Percentiles rank a stretch among this genome's conserved stretches.
Evolutionary conservation across 2,797 vertebrate genomes (phyloP).

Genomic region (Cyclopterus lumpus): DNA sequence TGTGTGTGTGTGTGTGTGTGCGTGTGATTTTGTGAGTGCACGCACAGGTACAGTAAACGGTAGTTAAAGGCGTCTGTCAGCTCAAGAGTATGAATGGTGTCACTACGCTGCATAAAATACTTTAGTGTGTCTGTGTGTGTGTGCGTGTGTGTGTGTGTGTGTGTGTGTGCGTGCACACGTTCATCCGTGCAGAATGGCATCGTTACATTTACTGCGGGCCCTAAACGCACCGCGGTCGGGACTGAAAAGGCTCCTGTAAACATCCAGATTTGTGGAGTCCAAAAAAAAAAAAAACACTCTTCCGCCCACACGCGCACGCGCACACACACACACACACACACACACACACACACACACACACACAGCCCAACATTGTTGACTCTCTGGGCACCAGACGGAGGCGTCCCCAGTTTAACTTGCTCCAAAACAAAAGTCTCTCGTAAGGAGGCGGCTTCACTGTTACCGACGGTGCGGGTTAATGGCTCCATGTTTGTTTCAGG

Average conservation of each 20-base stretch:
- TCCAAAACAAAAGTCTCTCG: conserved; percentile 58
- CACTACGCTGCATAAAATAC: conserved; percentile 37
- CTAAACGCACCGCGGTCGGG: conserved; percentile 37
- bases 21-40: conserved; percentile 50
- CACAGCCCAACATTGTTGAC: conserved; percentile 48
- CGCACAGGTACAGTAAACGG: conserved; percentile 27
- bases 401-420: conserved; percentile 38
- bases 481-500: conserved; percentile 28
- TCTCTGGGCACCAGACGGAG: conserved; percentile 50
- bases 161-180: conserved; percentile 11
- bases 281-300: conserved; percentile 21
- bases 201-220: conserved; percentile 51
- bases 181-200: conserved; percentile 30
- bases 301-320: not conserved
- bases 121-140: conserved; percentile 3
- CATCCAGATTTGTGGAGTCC: conserved; percentile 40
- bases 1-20: conserved; percentile 37
- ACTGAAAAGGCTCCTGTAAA: conserved; percentile 56
- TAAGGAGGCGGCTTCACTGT: conserved; percentile 52
- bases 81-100: conserved; percentile 29
- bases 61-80: conserved; percentile 5
- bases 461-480: conserved; percentile 25
- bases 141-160: conserved; percentile 16
- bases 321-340: not conserved
- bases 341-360: not conserved